Evolutionary conservation across 2,113 vertebrate species (phyloP).

Genomic region (Labeo catla): DNA sequence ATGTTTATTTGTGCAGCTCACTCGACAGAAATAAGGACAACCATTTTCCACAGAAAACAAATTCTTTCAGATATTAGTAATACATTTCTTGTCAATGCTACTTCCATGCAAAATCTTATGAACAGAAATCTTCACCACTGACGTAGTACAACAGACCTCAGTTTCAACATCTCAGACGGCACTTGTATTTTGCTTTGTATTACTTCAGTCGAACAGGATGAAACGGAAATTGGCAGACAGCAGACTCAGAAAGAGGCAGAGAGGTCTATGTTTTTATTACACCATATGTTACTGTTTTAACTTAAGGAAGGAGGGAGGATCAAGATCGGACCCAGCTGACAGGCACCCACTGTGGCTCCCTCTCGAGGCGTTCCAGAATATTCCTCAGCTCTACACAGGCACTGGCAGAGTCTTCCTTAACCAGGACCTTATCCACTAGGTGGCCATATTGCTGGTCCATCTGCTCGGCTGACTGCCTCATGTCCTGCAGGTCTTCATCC

Average conservation of each 20-base stretch:
- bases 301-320: not conserved
- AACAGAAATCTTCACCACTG: not conserved
- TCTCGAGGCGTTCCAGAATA: conserved; percentile 81
- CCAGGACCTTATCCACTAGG: conserved; percentile 84
- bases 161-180: not conserved
- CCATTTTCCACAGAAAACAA: not conserved
- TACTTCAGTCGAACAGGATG: not conserved
- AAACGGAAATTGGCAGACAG: not conserved
- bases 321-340: conserved; percentile 84
- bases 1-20: conserved; percentile 15
- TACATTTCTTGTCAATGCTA: not conserved
- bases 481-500: conserved; percentile 88
- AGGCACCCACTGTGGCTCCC: conserved; percentile 89
- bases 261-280: conserved; percentile 7
- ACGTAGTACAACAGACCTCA: not conserved
- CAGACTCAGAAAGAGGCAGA: conserved; percentile 16
- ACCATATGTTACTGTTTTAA: not conserved
- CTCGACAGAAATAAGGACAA: not conserved
- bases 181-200: conserved; percentile 6
- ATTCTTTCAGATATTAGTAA: not conserved
- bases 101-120: conserved; percentile 13
- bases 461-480: conserved; percentile 82
- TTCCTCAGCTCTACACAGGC: conserved; percentile 81
- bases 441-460: conserved; percentile 88
- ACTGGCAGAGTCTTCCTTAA: conserved; percentile 84